Conservation (phyloP, 1,140 invertebrate species). For the Forficula auricularia region DNA sequence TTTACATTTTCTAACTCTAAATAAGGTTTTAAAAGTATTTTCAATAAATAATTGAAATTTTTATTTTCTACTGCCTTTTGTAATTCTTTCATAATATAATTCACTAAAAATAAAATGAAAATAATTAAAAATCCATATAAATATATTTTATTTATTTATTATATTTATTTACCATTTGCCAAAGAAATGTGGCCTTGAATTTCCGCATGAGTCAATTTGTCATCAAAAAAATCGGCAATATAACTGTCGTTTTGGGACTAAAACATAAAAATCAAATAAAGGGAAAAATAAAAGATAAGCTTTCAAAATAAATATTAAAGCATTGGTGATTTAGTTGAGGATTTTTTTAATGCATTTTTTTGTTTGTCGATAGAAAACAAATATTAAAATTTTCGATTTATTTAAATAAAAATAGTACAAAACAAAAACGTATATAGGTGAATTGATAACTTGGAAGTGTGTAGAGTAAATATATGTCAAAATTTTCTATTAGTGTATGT, state of each 20-base stretch:
- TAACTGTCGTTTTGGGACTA: conserved; percentile 49
- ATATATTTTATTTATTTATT: conserved; percentile 1
- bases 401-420: too few species aligned
- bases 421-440: too few species aligned
- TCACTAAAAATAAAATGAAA: conserved; percentile 20
- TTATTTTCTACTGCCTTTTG: conserved; percentile 25
- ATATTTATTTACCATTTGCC: conserved; percentile 36
- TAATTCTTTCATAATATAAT: conserved; percentile 30
- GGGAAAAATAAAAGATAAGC: neutral
- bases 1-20: conserved; percentile 16
- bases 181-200: conserved; percentile 55
- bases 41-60: conserved; percentile 27
- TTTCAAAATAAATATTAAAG: too few species aligned
- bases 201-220: conserved; percentile 53
- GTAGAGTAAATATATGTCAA: too few species aligned
- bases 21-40: conserved; percentile 21
- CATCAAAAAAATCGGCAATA: conserved; percentile 55
- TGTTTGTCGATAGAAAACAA: neutral
- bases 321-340: too few species aligned
- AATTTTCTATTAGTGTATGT: too few species aligned
- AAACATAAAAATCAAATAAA: conserved; percentile 15
- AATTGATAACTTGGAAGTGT: too few species aligned
- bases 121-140: conserved; percentile 1
- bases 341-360: too few species aligned
- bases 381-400: too few species aligned